Base-by-base conservation (phyloP, 2,113 vertebrate genomes). In the Genyomyrus donnyi region DNA sequence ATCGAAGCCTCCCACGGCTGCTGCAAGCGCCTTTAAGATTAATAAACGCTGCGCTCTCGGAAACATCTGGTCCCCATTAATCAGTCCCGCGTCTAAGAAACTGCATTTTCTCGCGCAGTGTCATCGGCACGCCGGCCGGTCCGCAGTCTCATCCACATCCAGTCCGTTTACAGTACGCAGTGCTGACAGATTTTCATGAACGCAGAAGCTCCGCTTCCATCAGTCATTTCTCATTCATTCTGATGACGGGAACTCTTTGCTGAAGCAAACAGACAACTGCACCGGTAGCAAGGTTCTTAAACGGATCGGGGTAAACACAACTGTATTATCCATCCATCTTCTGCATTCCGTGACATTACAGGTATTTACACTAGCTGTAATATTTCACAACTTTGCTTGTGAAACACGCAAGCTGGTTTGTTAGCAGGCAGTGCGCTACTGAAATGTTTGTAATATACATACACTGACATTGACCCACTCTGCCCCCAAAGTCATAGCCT, bases 51-150 rank as follows among this genome's bases (percentile, higher is more conserved):
- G 52, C 39, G 42, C 50, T 85, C 24, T 62, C 53, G 8, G 83
- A 90, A 70, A 86, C 89, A 90, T 90, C 89, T 89, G 89, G 35
- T 39, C 19, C 77, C 31, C 89, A 62, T 89, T 89, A 89, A 62
- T 48, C 50, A 58, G 31, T 39, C 19, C 39, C 11, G 50, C 50
- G 45, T 88, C 87, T 88, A 39, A 66, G 87, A 46, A 62, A 50
- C 46, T 42, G 88, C 42, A 74, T 89, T 74, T 77, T 66, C 80
- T 90, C 13, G 89, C 15, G 3, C 13, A n/a, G 70, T 48, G 52
- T n/a, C 42, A 49, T 87, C n/a, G 9, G 84, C 27, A 31, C 11
- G 83, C 74, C 35, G 35, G 35, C 80, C 53, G 9, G 89, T 24
- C 35, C 31, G 31, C 48, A 21, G 88, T 35, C 35, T 62, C 87